Evolutionary conservation across 2,888 invertebrate genomes (phyloP), one percentile per base, ranked within the genome.

Genomic region (Blastobasis adustella): DNA sequence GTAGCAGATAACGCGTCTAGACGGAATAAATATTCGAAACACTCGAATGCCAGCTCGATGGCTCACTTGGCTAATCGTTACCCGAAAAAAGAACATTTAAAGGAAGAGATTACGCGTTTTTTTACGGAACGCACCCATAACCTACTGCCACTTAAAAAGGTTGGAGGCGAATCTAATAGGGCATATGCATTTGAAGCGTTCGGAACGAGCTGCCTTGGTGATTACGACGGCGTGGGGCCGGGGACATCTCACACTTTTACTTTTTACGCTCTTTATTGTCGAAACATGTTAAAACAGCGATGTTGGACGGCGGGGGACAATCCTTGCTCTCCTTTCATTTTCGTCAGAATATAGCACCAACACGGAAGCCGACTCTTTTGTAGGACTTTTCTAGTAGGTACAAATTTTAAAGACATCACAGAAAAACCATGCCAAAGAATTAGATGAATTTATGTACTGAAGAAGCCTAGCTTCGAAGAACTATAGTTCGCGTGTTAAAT

Each of bases 1-100:
- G 66, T 71, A 23, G 8, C 65, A 70, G 87, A 87, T 87, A 85
- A 86, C 66, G 53, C 63, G 87, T 87, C 86, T 87, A 87, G 87
- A 87, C 87, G 79, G 64, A 76, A 81, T 83, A 84, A 82, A 84
- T 83, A 82, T 82, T 69, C 71, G 58, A 74, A 79, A 73, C 84
- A 84, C 84, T 86, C 83, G 82, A 85, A 85, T 87, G 58, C 86
- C 82, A 74, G 69, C 66, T 68, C 79, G 76, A 84, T 87, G 85
- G 83, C 82, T 86, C 85, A 87, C 84, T 86, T 85, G 84, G 86
- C 82, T 84, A 86, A 87, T 86, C 82, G 82, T 73, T 68, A 69
- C 41, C 8, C 47, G 10, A 42, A 45, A 49, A 73, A 73, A 70
- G 74, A 76, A 75, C 69, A 69, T 71, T 71, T 67, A 72, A 42